phyloP scores from a whole-genome alignment of 2,888 invertebrate species.

The Aleiodes leptofemur region DNA sequence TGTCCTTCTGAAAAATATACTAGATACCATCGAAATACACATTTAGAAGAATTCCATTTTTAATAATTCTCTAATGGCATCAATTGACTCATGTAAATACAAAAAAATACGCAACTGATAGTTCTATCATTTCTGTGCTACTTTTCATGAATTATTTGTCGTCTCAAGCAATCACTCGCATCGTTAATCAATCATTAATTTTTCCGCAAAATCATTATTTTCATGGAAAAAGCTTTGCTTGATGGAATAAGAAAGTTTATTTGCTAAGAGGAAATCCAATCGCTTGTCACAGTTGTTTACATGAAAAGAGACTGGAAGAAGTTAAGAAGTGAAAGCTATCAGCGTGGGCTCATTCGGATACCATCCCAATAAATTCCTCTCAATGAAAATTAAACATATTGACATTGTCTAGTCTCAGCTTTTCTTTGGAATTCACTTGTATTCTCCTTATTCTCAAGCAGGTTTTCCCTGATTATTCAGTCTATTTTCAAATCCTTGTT shows the following conservation, averaged over 20 bases:
- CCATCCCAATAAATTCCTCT: slow-evolving; percentile 7
- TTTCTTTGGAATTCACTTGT: background rate
- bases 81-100: background rate
- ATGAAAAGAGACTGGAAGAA: slow-evolving; percentile 1
- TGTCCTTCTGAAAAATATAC: too few species aligned
- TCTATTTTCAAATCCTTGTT: background rate
- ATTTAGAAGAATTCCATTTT: background rate
- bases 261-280: too few species aligned
- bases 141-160: slow-evolving; percentile 6
- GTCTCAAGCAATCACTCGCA: background rate
- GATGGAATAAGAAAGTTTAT: too few species aligned
- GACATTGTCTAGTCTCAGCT: background rate
- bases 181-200: background rate
- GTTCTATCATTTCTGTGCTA: background rate
- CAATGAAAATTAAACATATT: background rate
- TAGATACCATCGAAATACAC: too few species aligned
- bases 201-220: too few species aligned
- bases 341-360: slow-evolving; percentile 13
- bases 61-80: background rate
- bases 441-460: background rate
- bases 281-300: slow-evolving; percentile 2
- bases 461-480: background rate
- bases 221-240: too few species aligned
- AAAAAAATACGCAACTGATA: background rate
- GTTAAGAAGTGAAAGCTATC: slow-evolving; percentile 19